Percentiles rank a stretch among this genome's conserved stretches.
Evolutionary conservation across 92 coral and sea anemone genomes (phyloP).

Genomic region (Zoanthus sansibaricus): DNA sequence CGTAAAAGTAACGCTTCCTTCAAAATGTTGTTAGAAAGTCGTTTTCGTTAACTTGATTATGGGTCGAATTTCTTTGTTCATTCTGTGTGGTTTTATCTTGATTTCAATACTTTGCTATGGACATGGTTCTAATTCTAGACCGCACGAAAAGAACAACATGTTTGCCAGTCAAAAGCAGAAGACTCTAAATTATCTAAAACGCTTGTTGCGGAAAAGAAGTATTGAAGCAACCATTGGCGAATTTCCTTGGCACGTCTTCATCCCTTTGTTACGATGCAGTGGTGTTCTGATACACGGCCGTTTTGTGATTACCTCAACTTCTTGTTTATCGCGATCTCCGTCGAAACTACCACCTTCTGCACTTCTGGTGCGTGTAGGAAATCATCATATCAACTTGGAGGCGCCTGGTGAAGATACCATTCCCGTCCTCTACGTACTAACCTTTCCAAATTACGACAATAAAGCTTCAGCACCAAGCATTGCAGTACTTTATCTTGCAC

Average conservation of each 20-base stretch:
- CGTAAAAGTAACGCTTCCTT: neutral
- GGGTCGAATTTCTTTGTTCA: neutral
- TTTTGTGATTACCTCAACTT: slow-evolving; percentile 85
- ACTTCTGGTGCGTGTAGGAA: slow-evolving; percentile 66
- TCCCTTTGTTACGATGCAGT: slow-evolving; percentile 81
- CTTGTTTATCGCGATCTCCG: slow-evolving; percentile 65
- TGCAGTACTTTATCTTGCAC: slow-evolving; percentile 72
- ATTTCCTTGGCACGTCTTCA: slow-evolving; percentile 85
- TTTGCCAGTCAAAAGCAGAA: slow-evolving; percentile 10
- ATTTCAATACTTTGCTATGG: neutral
- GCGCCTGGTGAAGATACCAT: slow-evolving; percentile 68
- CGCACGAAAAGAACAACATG: neutral
- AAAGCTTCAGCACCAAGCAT: slow-evolving; percentile 60
- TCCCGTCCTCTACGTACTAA: slow-evolving; percentile 69
- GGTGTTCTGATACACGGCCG: slow-evolving; percentile 79
- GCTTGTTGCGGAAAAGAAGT: slow-evolving; percentile 24
- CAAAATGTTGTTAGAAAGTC: neutral
- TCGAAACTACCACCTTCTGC: slow-evolving; percentile 53
- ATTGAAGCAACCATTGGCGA: slow-evolving; percentile 25
- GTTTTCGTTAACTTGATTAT: neutral
- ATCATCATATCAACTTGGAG: slow-evolving; percentile 62
- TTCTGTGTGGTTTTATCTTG: slow-evolving; percentile 9
- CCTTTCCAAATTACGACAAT: slow-evolving; percentile 61
- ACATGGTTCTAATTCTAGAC: neutral
- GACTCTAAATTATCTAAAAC: slow-evolving; percentile 3